These are phyloP conservation scores for Melieria crassipennis DNA, from an alignment of 2,888 invertebrate species.

Conservation along the genomic window DNA sequence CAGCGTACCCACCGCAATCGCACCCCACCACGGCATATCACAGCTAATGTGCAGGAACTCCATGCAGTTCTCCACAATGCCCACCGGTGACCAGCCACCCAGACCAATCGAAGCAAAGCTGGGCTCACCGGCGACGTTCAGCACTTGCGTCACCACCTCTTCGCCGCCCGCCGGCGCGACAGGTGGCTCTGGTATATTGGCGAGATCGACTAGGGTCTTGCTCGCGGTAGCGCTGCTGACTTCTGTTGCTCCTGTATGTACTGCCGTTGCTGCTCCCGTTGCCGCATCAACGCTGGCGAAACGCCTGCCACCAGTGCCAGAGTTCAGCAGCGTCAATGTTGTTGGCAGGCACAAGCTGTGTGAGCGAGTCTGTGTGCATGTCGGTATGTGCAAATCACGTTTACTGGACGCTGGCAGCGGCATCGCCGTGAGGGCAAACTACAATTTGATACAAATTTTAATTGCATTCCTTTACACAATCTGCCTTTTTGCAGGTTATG, in stretches of 20 bases:
- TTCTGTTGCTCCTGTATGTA: background rate
- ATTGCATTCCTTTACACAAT: conserved; percentile 31
- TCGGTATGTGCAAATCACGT: conserved; percentile 50
- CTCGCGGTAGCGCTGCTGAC: conserved; percentile 32
- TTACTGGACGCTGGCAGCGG: conserved; percentile 29
- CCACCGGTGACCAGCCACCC: conserved; percentile 84
- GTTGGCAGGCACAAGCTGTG: conserved; percentile 23
- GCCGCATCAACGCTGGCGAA: conserved; percentile 50
- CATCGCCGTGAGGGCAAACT: conserved; percentile 32
- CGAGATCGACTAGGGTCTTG: conserved; percentile 49
- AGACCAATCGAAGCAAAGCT: conserved; percentile 84
- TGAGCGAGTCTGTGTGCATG: conserved; percentile 1
- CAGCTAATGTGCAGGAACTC: conserved; percentile 84
- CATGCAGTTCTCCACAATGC: conserved; percentile 81
- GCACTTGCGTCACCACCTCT: conserved; percentile 39
- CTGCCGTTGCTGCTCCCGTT: conserved; percentile 20
- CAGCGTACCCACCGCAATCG: conserved; percentile 84
- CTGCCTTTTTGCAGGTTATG: conserved; percentile 57
- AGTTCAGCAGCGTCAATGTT: conserved; percentile 28
- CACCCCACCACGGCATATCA: conserved; percentile 93
- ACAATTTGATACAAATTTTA: conserved; percentile 19
- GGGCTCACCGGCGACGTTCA: conserved; percentile 72
- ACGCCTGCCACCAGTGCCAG: conserved; percentile 44
- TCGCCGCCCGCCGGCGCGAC: conserved; percentile 43
- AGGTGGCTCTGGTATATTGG: conserved; percentile 59